Base-by-base conservation (phyloP, 2,797 vertebrate species). In the Labeo calbasu region DNA sequence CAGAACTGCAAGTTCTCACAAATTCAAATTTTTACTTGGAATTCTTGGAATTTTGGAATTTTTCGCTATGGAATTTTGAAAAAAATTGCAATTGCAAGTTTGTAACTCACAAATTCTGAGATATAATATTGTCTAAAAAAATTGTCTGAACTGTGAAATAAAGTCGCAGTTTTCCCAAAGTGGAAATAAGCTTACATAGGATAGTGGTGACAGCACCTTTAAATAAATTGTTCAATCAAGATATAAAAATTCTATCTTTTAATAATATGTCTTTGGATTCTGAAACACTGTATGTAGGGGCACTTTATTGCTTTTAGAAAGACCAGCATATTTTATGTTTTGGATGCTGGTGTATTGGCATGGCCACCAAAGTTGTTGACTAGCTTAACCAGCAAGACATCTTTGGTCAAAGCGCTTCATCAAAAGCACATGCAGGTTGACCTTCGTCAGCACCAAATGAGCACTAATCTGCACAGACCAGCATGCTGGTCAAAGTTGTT, bases 361-460 rank as follows among this genome's bases (percentile, higher is more conserved):
- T 75, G 51, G 21, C 15, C 76, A 21, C 28, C 13, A 40, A 65
- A 32, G 48, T 25, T 79, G 25, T n/a, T 15, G 28, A 70, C 48
- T 57, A 43, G 65, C 65, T 69, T 43, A 70, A 46, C n/a, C 79
- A 81, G 79, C 66, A 81, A 81, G 66, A 81, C 36, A 25, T 70
- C 14, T 23, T 19, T 68, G 63, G 28, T 79, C 48, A 79, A n/a
- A 43, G 48, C 53, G 48, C 46, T 50, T 19, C 13, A 66, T 79
- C 25, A 68, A 53, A 79, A 68, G 19, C 25, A 19, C 25, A 53
- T n/a, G 61, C 77, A 36, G 61, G 7, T 36, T 78, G 40, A 78
- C 40, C 40, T 78, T 78, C 23, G 0, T 50, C 76, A 28, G 43
- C n/a, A 46, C 9, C n/a, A 43, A 43, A 28, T 65, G 25, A 65